Evolutionary conservation across 2,797 vertebrate genomes (phyloP).

Genomic region (Lagocephalus sceleratus): DNA sequence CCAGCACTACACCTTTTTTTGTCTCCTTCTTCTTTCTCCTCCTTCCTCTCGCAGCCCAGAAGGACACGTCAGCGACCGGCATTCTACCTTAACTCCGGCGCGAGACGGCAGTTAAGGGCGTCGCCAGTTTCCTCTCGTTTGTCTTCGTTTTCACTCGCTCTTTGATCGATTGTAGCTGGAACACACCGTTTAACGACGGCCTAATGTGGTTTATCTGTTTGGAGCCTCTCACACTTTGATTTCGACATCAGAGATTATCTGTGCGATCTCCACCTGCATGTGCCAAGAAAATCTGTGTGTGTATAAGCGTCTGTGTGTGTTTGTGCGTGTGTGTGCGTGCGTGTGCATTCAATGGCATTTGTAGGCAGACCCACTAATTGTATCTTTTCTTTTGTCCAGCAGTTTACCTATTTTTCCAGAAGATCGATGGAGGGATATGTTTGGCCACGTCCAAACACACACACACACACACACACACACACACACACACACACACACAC

Average conservation of each 20-base stretch:
- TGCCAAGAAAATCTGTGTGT: constrained; percentile 27
- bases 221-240: constrained; percentile 36
- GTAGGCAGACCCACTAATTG: neutral
- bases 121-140: neutral
- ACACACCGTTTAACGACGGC: constrained; percentile 28
- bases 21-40: constrained; percentile 3
- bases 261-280: constrained; percentile 33
- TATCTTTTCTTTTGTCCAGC: constrained; percentile 17
- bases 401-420: constrained; percentile 42
- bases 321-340: constrained; percentile 6
- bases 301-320: neutral
- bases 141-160: constrained; percentile 13
- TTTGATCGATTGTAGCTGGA: constrained; percentile 21
- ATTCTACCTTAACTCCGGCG: neutral
- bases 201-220: constrained; percentile 34
- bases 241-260: constrained; percentile 45
- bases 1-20: constrained; percentile 6
- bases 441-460: constrained; percentile 45
- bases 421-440: constrained; percentile 52
- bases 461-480: constrained; percentile 14
- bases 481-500: constrained; percentile 16
- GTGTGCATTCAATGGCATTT: neutral
- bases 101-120: neutral
- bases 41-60: no score
- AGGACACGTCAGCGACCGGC: no score